These are phyloP conservation scores for Sciurus vulgaris DNA, from an alignment of 2,797 vertebrate species.

Conservation along the genomic window DNA sequence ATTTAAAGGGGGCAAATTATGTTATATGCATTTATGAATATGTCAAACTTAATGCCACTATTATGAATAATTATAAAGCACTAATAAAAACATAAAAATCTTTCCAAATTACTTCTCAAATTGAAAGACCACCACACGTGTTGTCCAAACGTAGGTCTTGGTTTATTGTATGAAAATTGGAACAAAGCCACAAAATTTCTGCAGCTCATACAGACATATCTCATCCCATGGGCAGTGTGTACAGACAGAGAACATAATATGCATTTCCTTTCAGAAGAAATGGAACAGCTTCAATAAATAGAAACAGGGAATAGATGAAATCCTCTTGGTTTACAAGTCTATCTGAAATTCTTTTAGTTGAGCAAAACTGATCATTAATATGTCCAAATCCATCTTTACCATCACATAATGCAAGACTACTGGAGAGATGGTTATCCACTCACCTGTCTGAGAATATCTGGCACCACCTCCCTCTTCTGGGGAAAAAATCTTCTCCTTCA, in stretches of 20 bases:
- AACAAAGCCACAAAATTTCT: neutral
- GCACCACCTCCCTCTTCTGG: neutral
- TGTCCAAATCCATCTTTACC: neutral
- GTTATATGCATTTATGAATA: too few relatives aligned
- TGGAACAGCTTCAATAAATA: neutral
- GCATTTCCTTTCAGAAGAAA: neutral
- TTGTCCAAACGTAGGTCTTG: neutral
- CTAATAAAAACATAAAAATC: neutral
- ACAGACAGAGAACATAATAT: neutral
- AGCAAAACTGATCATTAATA: neutral
- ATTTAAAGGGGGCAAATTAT: too few relatives aligned
- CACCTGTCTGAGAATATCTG: neutral
- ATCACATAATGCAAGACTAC: neutral
- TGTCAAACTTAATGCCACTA: too few relatives aligned
- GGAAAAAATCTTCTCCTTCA: neutral
- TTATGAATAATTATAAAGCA: too few relatives aligned
- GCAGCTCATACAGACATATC: neutral
- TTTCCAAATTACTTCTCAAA: neutral
- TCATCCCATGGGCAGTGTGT: neutral
- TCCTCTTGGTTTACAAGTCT: neutral
- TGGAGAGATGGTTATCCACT: neutral
- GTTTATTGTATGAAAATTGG: too few relatives aligned
- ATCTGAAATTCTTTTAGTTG: neutral
- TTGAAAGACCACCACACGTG: neutral
- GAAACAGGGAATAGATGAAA: neutral